A percentile compares a stretch with the other conserved stretches of the same genome.
Evolutionary conservation across 2,888 invertebrate genomes (phyloP).

Genomic region (Mycalesis mineus): DNA sequence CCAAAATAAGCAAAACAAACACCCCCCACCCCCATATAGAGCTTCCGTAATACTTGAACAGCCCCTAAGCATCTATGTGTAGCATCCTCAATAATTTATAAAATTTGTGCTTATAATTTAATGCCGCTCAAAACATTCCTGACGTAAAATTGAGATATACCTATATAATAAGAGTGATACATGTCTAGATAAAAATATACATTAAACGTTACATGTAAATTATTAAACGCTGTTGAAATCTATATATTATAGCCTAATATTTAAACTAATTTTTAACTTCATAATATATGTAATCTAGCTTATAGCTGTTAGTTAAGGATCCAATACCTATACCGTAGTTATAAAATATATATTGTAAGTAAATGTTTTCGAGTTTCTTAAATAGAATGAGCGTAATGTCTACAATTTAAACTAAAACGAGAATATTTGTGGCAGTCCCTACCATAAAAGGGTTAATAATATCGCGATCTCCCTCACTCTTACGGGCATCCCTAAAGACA

Average conservation of each 20-base stretch:
- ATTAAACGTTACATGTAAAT: background rate
- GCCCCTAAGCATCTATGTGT: no score
- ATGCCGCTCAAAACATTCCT: slow-evolving; percentile 5
- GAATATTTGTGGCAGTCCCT: no score
- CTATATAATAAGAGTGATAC: background rate
- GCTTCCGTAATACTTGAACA: no score
- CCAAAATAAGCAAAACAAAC: no score
- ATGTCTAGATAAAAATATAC: background rate
- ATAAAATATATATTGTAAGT: background rate
- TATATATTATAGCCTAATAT: background rate
- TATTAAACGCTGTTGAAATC: background rate
- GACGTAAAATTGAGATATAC: background rate
- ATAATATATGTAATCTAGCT: background rate
- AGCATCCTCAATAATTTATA: no score
- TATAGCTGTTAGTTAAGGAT: background rate
- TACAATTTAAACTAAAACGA: no score
- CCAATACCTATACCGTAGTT: background rate
- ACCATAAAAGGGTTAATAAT: no score
- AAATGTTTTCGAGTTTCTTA: background rate
- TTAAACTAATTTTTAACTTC: background rate
- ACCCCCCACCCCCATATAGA: no score
- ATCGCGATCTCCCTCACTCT: no score
- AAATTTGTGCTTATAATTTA: background rate
- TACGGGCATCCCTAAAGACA: no score
- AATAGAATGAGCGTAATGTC: background rate